Evolutionary conservation across 2,113 vertebrate species (phyloP), one percentile per base, ranked within the genome.

Genomic region (Narcine bancroftii): DNA sequence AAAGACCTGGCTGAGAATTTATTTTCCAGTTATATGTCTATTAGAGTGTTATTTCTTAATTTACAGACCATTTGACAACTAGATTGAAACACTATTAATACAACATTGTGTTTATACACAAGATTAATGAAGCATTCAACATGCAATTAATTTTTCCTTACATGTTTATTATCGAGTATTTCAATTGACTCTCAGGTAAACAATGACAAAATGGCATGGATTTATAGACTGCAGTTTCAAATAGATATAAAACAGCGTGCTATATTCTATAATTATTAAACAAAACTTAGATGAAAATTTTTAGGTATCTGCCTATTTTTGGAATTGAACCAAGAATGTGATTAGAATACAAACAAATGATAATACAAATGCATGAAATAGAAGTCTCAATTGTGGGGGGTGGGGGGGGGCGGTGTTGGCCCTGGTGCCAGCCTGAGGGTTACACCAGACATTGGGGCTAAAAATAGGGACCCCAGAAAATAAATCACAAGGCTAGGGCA

Each of bases 11-110:
- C 66, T 91, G 42, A 33, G 63, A 89, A 91, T 91, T 39, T 91
- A 39, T 91, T 69, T 69, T 91, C 89, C 65, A 91, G 39, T 47
- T 39, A 47, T 47, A 71, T 91, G 65, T 91, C 89, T 69, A 71
- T 91, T 71, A 91, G 42, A 69, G 89, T 91, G 42, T 91, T 65
- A 69, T 91, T 71, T 91, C 42, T 91, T 91, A 69, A 91, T 69
- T 71, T 91, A 91, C 89, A 91, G 42, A 33, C 42, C 89, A 47
- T 91, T 91, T 91, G 89, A 69, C 87, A 66, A 66, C 89, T 69
- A 91, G 89, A 91, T 91, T 91, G 89, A 91, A 91, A 69, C 17
- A 69, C 10, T 71, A 91, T 91, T 91, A 69, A 39, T 91, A 29
- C 65, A 71, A 11, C 71, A 36, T 26, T 45, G 19, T 71, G 65